Evolutionary conservation across 2,888 invertebrate species (phyloP).

Genomic region (Volucella zonaria): DNA sequence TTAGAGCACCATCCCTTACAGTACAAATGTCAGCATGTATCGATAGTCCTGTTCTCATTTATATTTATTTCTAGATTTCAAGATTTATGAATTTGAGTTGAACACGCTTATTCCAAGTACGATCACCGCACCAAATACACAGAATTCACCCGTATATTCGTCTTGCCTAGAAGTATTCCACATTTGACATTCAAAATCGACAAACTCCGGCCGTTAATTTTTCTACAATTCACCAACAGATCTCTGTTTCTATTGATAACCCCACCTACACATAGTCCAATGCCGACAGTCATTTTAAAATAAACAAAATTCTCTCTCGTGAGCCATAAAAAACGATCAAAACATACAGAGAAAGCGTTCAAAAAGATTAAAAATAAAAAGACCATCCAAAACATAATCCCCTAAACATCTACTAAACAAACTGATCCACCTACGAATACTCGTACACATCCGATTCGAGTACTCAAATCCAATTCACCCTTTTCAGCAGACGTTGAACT

Average conservation of each 20-base stretch:
- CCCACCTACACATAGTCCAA: conserved; percentile 10
- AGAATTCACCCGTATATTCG: neutral
- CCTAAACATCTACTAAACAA: conserved; percentile 20
- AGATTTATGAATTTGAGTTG: no score
- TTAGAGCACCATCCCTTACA: no score
- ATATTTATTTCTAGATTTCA: no score
- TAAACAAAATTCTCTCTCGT: conserved; percentile 45
- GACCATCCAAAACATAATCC: conserved; percentile 10
- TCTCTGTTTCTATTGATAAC: conserved; percentile 14
- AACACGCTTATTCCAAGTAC: no score
- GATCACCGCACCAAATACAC: conserved; percentile 28
- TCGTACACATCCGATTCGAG: neutral
- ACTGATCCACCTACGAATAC: conserved; percentile 9
- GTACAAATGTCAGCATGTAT: no score
- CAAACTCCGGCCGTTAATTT: neutral
- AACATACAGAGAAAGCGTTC: conserved; percentile 30
- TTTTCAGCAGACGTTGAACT: neutral
- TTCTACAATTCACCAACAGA: conserved; percentile 17
- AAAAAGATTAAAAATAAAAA: conserved; percentile 36
- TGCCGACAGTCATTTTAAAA: conserved; percentile 32
- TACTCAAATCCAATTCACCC: conserved; percentile 1
- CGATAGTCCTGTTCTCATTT: no score
- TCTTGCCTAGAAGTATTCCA: conserved; percentile 38
- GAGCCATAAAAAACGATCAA: conserved; percentile 31
- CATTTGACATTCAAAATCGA: neutral